phyloP scores from a whole-genome alignment of 2,797 vertebrate genomes.

The Catostomus latipinnis region DNA sequence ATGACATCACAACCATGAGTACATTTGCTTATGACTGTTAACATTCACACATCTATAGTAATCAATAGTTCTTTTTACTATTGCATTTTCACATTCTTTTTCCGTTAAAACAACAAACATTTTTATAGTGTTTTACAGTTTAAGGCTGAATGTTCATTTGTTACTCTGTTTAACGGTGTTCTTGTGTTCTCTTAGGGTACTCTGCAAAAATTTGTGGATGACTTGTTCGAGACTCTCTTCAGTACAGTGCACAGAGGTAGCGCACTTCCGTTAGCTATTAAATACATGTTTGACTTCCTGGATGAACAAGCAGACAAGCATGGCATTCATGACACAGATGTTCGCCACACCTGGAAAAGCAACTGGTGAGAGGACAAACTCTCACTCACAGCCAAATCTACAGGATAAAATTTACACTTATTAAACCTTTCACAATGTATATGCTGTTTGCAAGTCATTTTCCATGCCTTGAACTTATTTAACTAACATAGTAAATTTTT shows the following conservation, averaged over 20 bases:
- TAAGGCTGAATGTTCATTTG: not conserved
- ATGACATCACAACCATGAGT: too few species aligned
- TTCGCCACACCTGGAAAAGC: constrained; percentile 98
- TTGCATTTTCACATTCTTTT: too few species aligned
- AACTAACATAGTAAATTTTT: too few species aligned
- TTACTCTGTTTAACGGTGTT: not conserved
- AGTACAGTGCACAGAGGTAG: constrained; percentile 96
- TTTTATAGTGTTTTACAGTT: too few species aligned
- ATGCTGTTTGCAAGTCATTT: too few species aligned
- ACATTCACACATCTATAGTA: too few species aligned
- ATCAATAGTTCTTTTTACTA: too few species aligned
- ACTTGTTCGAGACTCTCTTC: constrained; percentile 98
- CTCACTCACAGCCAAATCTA: not conserved
- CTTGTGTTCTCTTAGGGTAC: constrained; percentile 82
- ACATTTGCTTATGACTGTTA: too few species aligned
- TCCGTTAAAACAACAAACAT: too few species aligned
- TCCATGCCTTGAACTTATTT: too few species aligned
- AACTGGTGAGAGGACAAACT: constrained; percentile 86
- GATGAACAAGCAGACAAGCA: constrained; percentile 98
- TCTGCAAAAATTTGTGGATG: constrained; percentile 98
- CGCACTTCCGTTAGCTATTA: constrained; percentile 95
- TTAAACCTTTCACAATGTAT: not conserved
- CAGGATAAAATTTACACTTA: not conserved
- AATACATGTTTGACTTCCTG: constrained; percentile 99
- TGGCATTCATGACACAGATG: constrained; percentile 92